These are phyloP conservation scores for Luscinia megarhynchos DNA, from an alignment of 2,797 vertebrate genomes.

Conservation along the genomic window DNA sequence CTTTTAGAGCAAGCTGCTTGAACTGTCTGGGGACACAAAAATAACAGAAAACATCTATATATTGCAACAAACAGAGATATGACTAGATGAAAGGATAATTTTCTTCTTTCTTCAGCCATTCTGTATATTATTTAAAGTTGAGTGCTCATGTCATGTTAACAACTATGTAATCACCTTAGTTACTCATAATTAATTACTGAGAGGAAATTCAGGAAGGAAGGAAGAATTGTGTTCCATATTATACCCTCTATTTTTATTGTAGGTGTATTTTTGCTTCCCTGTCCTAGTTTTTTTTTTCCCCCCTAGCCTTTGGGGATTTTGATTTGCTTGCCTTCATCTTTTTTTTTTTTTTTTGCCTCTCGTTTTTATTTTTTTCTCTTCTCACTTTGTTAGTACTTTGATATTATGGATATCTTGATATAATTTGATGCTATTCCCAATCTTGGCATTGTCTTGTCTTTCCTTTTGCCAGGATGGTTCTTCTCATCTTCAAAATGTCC, in stretches of 20 bases:
- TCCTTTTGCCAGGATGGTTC: background rate
- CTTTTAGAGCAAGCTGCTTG: background rate
- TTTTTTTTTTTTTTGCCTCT: background rate
- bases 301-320: background rate
- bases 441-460: background rate
- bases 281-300: background rate
- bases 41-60: background rate
- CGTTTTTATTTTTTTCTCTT: background rate
- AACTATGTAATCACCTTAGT: background rate
- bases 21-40: background rate
- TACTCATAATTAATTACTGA: background rate
- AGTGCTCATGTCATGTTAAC: background rate
- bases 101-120: slow-evolving; percentile 25
- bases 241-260: background rate
- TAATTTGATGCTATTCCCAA: background rate
- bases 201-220: background rate
- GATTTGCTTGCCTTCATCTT: background rate
- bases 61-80: background rate
- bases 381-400: background rate
- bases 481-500: background rate
- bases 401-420: background rate
- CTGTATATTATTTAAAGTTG: background rate
- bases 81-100: slow-evolving; percentile 2
- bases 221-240: background rate
- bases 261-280: background rate